Evolutionary conservation across 2,797 vertebrate species (phyloP).

Genomic region (Cossypha caffra): DNA sequence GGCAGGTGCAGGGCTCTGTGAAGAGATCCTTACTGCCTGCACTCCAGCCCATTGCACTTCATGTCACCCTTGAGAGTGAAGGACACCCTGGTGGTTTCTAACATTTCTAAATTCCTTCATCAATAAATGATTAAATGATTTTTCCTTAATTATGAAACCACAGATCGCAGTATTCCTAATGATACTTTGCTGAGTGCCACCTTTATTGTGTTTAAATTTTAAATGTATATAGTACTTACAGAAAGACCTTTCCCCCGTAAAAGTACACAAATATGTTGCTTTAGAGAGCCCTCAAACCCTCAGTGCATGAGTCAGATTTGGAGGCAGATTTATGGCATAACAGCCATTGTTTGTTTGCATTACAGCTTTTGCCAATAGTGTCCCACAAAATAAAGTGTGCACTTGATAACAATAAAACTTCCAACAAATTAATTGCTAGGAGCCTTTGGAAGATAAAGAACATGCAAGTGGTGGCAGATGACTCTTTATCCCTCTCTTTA

Average conservation of each 20-base stretch:
- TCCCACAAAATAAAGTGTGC: conserved; percentile 30
- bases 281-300: not conserved
- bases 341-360: conserved; percentile 38
- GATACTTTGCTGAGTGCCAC: not conserved
- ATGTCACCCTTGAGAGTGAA: not conserved
- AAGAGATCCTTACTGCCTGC: not conserved
- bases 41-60: not conserved
- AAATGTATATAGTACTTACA: not conserved
- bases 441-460: conserved; percentile 33
- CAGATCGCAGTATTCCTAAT: not conserved
- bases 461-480: not conserved
- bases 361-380: not conserved
- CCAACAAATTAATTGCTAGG: conserved; percentile 29
- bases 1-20: not conserved
- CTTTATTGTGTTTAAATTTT: not conserved
- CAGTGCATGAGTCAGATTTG: not conserved
- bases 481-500: conserved; percentile 14
- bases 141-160: not conserved
- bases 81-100: not conserved
- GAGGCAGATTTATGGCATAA: conserved; percentile 29
- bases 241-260: not conserved
- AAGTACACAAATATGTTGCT: conserved; percentile 35
- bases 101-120: not conserved
- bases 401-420: conserved; percentile 45
- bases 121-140: not conserved